Evolutionary conservation across 2,888 invertebrate species (phyloP), one percentile per base, ranked within the genome.

Genomic region (Piscicola geometra): DNA sequence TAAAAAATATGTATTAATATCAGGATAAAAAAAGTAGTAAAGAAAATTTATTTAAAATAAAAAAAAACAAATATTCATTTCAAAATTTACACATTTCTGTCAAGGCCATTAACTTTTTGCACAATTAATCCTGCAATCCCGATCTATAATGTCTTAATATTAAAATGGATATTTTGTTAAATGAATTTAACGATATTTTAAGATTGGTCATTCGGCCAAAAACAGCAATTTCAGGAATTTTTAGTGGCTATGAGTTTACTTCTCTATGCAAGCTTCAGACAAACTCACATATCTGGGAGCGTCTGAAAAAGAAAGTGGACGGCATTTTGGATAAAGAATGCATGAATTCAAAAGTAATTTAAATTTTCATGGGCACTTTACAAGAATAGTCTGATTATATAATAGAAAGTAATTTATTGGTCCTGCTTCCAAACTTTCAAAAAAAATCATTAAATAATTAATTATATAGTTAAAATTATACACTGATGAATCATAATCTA

Each of bases 231-330:
- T 5, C 25, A 5, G 60, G 60, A 56, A n/a, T 56, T 56, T 56
- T 56, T 9, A 56, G 60, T 56, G 60, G 60, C n/a, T 56, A 56
- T 56, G 60, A 56, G 60, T 56, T 56, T 21, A 56, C 60, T 18
- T 56, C 60, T 3, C n/a, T 56, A 56, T 56, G 60, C 25, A 56
- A 56, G n/a, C 60, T 56, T 56, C 60, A 56, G 25, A 9, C n/a
- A 21, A 56, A 56, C 25, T 25, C 60, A 5, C 60, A 25, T 5
- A 5, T 56, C 60, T 56, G 60, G 21, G 60, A 56, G 60, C 3
- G 60, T 5, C 12, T 56, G 60, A 25, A 5, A 5, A 56, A 21
- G 60, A 56, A 21, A 25, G n/a, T 25, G 25, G 5, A 25, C 3
- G 60, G n/a, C 5, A 5, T 25, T 9, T 9, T 18, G 25, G 60